A percentile compares a stretch with the other conserved stretches of the same genome.
Evolutionary conservation across 2,113 vertebrate species (phyloP).

Genomic region (Ammospiza caudacuta): DNA sequence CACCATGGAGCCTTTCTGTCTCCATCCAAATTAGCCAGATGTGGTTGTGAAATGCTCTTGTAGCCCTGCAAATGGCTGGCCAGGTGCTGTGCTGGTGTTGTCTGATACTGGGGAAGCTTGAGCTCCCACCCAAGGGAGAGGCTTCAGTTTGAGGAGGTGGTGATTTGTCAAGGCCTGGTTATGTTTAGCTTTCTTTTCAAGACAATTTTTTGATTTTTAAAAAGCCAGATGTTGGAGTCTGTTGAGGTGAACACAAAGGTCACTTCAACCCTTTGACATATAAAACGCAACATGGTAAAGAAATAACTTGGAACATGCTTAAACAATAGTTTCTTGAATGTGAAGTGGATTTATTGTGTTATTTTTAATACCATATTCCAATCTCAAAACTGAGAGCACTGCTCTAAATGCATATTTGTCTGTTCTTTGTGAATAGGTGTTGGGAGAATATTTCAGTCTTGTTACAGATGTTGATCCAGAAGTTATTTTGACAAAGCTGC

Average conservation of each 20-base stretch:
- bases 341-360: background rate
- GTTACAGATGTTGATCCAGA: slow-evolving; percentile 74
- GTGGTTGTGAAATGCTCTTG: background rate
- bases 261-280: background rate
- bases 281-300: background rate
- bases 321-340: background rate
- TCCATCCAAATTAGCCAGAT: background rate
- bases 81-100: background rate
- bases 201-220: background rate
- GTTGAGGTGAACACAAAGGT: background rate
- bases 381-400: background rate
- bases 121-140: background rate
- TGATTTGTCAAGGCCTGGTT: background rate
- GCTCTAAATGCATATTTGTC: background rate
- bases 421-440: slow-evolving; percentile 76
- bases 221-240: background rate
- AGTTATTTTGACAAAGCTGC: slow-evolving; percentile 79
- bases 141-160: background rate
- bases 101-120: background rate
- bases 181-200: background rate
- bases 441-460: slow-evolving; percentile 90
- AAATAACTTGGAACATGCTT: background rate
- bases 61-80: background rate
- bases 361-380: background rate
- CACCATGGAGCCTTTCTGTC: background rate